Conservation (phyloP, 1,140 invertebrate genomes). For the Aphelenchoides besseyi region DNA sequence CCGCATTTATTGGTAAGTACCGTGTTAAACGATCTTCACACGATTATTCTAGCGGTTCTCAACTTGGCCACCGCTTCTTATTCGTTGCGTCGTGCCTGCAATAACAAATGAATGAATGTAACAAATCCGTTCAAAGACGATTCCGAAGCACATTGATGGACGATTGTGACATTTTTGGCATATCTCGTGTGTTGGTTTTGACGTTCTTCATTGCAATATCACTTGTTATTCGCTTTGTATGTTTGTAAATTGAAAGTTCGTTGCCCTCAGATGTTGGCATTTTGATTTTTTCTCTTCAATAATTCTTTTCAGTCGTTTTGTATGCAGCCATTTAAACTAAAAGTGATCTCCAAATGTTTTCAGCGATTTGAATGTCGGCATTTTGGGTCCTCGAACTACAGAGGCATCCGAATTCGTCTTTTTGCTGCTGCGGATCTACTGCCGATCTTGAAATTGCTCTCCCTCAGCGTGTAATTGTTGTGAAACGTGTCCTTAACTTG, state of each 20-base stretch:
- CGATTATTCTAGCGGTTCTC: background rate
- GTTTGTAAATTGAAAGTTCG: background rate
- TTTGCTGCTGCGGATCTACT: no score
- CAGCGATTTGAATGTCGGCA: background rate
- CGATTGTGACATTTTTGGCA: background rate
- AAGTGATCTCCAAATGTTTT: background rate
- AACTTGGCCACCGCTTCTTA: background rate
- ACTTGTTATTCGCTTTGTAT: background rate
- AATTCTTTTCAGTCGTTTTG: background rate
- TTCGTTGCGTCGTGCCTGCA: background rate
- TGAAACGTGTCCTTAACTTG: background rate
- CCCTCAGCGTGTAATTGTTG: background rate
- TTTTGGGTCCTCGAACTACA: no score
- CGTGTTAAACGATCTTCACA: background rate
- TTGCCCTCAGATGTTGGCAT: background rate
- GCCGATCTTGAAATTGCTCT: background rate
- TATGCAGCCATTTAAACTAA: background rate
- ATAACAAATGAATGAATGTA: background rate
- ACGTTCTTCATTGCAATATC: background rate
- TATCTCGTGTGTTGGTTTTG: background rate
- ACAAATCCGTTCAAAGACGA: background rate
- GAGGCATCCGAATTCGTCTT: no score
- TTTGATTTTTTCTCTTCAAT: background rate
- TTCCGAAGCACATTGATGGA: background rate
- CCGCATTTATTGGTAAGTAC: conserved; percentile 42